Conservation (phyloP, 2,888 invertebrate genomes). For the Parochlus steinenii region DNA sequence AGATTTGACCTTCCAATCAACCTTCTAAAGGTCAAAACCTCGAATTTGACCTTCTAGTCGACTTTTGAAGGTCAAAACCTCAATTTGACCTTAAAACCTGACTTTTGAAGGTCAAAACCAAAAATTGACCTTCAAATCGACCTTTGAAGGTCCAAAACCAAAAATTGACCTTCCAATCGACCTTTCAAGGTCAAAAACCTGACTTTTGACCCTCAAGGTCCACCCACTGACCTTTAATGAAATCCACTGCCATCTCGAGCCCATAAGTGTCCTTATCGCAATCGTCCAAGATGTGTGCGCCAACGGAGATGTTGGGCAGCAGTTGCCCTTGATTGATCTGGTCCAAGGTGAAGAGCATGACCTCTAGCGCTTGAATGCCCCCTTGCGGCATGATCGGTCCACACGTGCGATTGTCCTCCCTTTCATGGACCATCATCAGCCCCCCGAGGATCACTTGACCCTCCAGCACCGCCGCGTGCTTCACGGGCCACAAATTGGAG, state of each 20-base stretch:
- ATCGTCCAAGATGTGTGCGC: constrained; percentile 77
- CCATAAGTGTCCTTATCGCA: constrained; percentile 88
- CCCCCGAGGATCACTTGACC: constrained; percentile 74
- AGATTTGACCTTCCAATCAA: no score
- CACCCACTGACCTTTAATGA: constrained; percentile 78
- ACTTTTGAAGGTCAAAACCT: neutral
- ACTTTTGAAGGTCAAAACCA: no score
- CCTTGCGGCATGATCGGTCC: constrained; percentile 85
- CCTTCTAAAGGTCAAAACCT: no score
- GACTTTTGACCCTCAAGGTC: no score
- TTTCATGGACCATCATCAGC: constrained; percentile 82
- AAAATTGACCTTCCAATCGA: no score
- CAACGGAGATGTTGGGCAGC: constrained; percentile 54
- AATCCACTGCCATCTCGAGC: constrained; percentile 81
- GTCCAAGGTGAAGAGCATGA: constrained; percentile 77
- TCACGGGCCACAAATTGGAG: constrained; percentile 76
- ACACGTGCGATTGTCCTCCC: constrained; percentile 63
- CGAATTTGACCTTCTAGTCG: no score
- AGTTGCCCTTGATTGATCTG: constrained; percentile 41
- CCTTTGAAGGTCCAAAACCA: no score
- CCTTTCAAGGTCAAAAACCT: no score
- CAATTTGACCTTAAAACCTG: no score
- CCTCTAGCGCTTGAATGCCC: constrained; percentile 67
- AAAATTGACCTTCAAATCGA: no score
- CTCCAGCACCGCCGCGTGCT: constrained; percentile 62